Base-by-base conservation (phyloP, 2,797 vertebrate species). In the Pteropus rufus region DNA sequence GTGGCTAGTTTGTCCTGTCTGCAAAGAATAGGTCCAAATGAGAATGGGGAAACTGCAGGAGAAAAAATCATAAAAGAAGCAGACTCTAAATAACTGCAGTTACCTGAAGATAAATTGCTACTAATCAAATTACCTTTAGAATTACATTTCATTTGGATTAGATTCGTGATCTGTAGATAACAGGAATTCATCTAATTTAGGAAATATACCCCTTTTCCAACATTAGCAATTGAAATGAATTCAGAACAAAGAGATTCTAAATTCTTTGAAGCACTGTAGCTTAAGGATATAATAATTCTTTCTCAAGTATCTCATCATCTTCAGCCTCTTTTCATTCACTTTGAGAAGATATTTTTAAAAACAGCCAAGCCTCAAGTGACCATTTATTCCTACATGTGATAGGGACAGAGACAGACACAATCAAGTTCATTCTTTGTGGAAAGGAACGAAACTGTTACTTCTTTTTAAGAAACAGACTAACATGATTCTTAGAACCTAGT, bases 241-340 rank as follows among this genome's bases (percentile, higher is more conserved):
- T 85, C 76, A 94, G 62, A 86, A 79, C 95, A 96, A 94, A 94
- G 91, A 11, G 67, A 75, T 46, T 72, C 73, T 39, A n/a, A 41
- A 69, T 93, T 80, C 69, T 95, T 64, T 52, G 80, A 84, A 91
- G 65, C 24, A 29, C 52, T n/a, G 31, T 49, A 1, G 41, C 49
- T 73, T 73, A 77, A 91, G 81, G 72, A 34, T 65, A 10, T 54
- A 83, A 58, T 88, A 70, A 83, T 83, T 94, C 76, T 76, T 44
- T 72, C 84, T 85, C 10, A 69, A 91, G 49, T 58, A 60, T 83
- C 72, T 91, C 44, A 87, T 93, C 89, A 94, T 72, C 58, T 88
- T 75, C 69, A 69, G 67, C 19, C 44, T 95, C 85, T 95, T 93
- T 96, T 94, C 77, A 80, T 49, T 75, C 72, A 90, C 67, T 82